Conservation (phyloP, 1,140 invertebrate species). For the Penaeus indicus region DNA sequence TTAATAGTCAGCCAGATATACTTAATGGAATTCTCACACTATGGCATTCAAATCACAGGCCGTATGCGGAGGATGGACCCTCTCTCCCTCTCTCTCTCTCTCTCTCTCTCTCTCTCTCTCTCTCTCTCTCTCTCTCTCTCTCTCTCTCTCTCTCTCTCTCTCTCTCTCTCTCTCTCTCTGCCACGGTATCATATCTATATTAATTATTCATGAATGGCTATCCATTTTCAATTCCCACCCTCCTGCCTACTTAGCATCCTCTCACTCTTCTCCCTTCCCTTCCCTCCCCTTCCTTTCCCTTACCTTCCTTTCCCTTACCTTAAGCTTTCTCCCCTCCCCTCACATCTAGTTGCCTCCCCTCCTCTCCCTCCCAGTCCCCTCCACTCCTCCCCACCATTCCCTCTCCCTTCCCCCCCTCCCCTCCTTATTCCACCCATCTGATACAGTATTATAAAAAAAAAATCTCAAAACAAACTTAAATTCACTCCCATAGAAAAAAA, state of each 20-base stretch:
- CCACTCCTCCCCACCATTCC: not conserved
- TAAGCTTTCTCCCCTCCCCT: not conserved
- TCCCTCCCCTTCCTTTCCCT: not conserved
- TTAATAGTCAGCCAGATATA: no score
- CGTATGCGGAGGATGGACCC: no score
- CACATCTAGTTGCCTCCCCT: no score
- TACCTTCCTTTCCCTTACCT: not conserved
- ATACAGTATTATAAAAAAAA: not conserved
- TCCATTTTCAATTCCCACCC: not conserved
- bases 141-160: not conserved
- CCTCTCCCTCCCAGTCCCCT: not conserved
- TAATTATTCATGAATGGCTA: not conserved
- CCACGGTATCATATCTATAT: no score
- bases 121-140: not conserved
- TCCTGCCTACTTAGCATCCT: not conserved
- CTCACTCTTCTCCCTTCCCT: slow-evolving; percentile 5
- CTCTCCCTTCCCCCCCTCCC: not conserved
- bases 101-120: slow-evolving; percentile 3
- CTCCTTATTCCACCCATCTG: not conserved
- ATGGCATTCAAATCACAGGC: no score
- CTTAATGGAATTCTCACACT: no score
- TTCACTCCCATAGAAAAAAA: no score
- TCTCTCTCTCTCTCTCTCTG: not conserved
- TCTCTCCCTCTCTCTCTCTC: not conserved
- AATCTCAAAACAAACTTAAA: not conserved